Percentiles rank a stretch among this genome's conserved stretches.
Evolutionary conservation across 92 coral and sea anemone genomes (phyloP).

Genomic region (Palythoa heliodiscus): DNA sequence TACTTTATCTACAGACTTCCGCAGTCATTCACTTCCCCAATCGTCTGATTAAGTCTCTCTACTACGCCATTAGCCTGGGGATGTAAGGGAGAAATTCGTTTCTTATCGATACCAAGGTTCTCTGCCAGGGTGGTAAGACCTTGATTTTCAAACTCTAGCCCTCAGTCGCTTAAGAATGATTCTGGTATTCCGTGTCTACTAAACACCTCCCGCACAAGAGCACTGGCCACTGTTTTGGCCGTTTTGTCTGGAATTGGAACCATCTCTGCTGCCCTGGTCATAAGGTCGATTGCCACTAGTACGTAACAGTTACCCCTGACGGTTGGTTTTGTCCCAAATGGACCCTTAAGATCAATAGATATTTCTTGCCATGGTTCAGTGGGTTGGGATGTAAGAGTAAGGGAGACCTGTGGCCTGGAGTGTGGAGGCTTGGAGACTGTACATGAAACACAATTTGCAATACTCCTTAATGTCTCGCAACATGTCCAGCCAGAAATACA

Average conservation of each 20-base stretch:
- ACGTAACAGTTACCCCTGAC: conserved; percentile 49
- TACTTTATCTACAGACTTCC: conserved; percentile 49
- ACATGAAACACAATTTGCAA: conserved; percentile 50
- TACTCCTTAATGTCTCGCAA: conserved; percentile 34
- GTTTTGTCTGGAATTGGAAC: conserved; percentile 58
- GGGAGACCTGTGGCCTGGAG: background rate
- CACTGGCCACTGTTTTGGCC: conserved; percentile 59
- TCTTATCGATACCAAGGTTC: conserved; percentile 53
- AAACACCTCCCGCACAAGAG: conserved; percentile 43
- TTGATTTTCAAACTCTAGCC: too few species aligned
- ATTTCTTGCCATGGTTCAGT: conserved; percentile 62
- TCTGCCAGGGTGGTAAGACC: too few species aligned
- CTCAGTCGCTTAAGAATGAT: conserved; percentile 53
- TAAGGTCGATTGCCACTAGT: conserved; percentile 51
- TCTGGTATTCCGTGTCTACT: conserved; percentile 61
- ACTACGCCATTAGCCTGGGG: conserved; percentile 61
- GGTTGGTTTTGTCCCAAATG: conserved; percentile 58
- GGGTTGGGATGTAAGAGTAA: background rate
- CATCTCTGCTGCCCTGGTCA: conserved; percentile 57
- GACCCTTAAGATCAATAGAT: conserved; percentile 58
- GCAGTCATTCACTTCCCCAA: conserved; percentile 44
- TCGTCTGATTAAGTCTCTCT: conserved; percentile 53
- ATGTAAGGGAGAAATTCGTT: conserved; percentile 46
- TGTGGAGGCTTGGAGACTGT: conserved; percentile 23
- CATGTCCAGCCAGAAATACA: conserved; percentile 51